Base-by-base conservation (phyloP, 1,140 invertebrate genomes). In the Drosophila grimshawi region DNA sequence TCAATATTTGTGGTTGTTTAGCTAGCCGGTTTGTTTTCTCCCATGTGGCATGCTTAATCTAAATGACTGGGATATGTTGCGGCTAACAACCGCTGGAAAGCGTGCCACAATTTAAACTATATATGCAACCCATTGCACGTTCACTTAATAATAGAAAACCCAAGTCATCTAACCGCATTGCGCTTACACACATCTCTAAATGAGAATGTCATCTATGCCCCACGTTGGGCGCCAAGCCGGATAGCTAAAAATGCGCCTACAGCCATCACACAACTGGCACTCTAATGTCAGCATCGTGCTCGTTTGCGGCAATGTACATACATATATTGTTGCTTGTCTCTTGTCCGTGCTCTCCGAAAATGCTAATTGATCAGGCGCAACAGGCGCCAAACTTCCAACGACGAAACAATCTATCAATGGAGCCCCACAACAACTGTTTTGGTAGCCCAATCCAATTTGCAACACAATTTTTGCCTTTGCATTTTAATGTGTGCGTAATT, bases 401-500 rank as follows among this genome's bases (percentile, higher is more conserved):
- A 29, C 41, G 30, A 71, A 46, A 77, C 66, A 78, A 78, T 79
- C 82, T 86, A 76, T 81, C 76, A 86, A 79, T 81, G 55, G 63
- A 57, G 37, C 35, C 57, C 45, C 60, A 46, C 10, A 43, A 30
- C 62, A 66, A 53, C 27, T 69, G 19, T 39, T 8, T 39, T 53
- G 11, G 32, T 41, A 37, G 6, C 48, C 69, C 65, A 68, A 55
- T 62, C 57, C 29, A 51, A 62, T 57, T 62, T n/a, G 10, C 59
- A 62, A 49, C 49, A 52, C 39, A 55, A 75, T 81, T 75, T 64
- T 27, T 61, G 49, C 48, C 46, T 71, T 75, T 71, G 60, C 53
- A 57, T 76, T 79, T 88, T 66, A 74, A 88, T 79, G 79, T 75
- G 51, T 81, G 51, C 66, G 81, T 66, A 76, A 86, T 88, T 80